Evolutionary conservation across 92 coral and sea anemone species (phyloP).

Genomic region (Desmophyllum pertusum): DNA sequence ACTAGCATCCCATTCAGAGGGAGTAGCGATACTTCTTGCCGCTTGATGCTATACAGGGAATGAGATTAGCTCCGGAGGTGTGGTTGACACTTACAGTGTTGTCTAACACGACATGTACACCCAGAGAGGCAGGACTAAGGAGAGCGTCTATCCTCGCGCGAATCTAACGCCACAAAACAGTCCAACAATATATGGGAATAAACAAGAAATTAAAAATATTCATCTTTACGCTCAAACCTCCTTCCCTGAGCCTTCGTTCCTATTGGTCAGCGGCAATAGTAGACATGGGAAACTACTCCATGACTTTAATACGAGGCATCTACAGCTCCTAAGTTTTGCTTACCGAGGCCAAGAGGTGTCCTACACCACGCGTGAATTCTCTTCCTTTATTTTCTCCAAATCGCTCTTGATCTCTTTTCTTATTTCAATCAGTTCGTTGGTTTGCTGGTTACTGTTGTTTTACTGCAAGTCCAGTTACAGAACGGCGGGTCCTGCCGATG

Average conservation of each 20-base stretch:
- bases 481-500: slow-evolving; percentile 2
- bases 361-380: slow-evolving; percentile 60
- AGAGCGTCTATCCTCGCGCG: no score
- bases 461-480: neutral
- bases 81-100: no score
- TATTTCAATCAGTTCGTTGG: slow-evolving; percentile 27
- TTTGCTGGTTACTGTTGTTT: neutral
- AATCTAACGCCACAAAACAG: no score
- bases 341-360: slow-evolving; percentile 52
- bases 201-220: no score
- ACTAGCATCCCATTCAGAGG: no score
- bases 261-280: neutral
- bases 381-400: slow-evolving; percentile 45
- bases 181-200: no score
- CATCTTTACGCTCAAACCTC: no score
- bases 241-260: neutral
- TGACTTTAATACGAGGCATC: neutral
- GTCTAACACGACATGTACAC: no score
- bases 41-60: no score
- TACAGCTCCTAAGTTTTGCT: neutral
- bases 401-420: slow-evolving; percentile 39
- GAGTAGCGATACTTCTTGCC: no score
- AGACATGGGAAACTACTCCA: neutral
- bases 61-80: no score
- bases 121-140: no score